These are phyloP conservation scores for Corythornis cristatus DNA, from an alignment of 2,113 vertebrate genomes.

Conservation along the genomic window DNA sequence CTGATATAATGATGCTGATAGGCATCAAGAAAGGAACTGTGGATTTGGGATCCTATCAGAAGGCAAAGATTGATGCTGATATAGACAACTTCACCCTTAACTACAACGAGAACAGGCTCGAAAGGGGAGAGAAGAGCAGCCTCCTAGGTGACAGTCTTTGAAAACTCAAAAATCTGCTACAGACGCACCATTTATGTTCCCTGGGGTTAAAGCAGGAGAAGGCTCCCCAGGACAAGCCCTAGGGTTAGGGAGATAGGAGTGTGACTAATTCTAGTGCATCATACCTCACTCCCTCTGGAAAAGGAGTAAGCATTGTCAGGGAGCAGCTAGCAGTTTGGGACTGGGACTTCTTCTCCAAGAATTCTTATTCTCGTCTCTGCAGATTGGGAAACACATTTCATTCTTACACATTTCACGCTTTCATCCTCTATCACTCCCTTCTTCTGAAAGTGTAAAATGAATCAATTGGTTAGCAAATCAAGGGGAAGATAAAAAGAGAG, in stretches of 20 bases:
- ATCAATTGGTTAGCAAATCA: neutral
- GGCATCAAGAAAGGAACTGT: neutral
- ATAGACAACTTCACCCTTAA: neutral
- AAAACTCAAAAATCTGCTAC: neutral
- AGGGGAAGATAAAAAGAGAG: neutral
- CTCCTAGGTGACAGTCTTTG: neutral
- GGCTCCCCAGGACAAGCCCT: neutral
- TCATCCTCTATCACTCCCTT: neutral
- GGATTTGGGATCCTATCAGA: neutral
- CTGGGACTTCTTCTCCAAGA: neutral
- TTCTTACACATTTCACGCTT: neutral
- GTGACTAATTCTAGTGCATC: neutral
- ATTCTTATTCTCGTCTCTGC: neutral
- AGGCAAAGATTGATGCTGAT: neutral
- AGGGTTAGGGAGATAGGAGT: neutral
- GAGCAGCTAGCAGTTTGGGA: neutral
- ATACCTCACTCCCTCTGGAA: neutral
- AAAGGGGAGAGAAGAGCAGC: neutral
- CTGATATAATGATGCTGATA: neutral
- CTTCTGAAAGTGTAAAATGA: neutral
- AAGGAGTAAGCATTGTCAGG: neutral
- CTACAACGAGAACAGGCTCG: neutral
- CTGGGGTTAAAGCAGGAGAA: neutral
- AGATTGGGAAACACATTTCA: neutral
- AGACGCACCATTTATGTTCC: neutral